A percentile compares a stretch with the other conserved stretches of the same genome.
phyloP scores from a whole-genome alignment of 2,113 vertebrate genomes.

The Leiothrix lutea region DNA sequence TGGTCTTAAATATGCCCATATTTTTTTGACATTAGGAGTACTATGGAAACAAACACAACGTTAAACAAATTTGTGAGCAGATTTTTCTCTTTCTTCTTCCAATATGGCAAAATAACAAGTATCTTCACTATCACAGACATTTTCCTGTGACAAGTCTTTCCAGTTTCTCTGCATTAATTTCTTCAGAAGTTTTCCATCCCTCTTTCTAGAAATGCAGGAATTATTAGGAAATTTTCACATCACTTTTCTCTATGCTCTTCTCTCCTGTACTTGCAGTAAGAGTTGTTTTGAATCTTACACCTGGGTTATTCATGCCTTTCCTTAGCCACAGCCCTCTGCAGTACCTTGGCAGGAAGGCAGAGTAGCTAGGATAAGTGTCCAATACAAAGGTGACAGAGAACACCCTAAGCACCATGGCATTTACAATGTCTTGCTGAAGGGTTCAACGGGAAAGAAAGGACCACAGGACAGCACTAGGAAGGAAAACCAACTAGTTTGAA shows the following conservation, averaged over 20 bases:
- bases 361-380: not conserved
- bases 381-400: not conserved
- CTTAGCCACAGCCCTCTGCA: not conserved
- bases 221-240: not conserved
- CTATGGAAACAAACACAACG: not conserved
- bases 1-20: not conserved
- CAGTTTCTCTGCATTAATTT: not conserved
- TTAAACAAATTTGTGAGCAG: not conserved
- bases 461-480: not conserved
- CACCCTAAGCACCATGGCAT: not conserved
- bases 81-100: not conserved
- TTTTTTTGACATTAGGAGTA: not conserved
- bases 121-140: not conserved
- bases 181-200: not conserved
- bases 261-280: not conserved
- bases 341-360: not conserved
- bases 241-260: not conserved
- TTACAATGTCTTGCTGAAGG: not conserved
- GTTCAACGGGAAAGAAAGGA: not conserved
- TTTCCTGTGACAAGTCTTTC: not conserved
- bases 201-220: not conserved
- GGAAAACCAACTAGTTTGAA: not conserved
- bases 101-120: not conserved
- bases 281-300: not conserved
- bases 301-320: not conserved